Conservation (phyloP, 2,888 invertebrate species). For the Tanytarsus gracilentus region DNA sequence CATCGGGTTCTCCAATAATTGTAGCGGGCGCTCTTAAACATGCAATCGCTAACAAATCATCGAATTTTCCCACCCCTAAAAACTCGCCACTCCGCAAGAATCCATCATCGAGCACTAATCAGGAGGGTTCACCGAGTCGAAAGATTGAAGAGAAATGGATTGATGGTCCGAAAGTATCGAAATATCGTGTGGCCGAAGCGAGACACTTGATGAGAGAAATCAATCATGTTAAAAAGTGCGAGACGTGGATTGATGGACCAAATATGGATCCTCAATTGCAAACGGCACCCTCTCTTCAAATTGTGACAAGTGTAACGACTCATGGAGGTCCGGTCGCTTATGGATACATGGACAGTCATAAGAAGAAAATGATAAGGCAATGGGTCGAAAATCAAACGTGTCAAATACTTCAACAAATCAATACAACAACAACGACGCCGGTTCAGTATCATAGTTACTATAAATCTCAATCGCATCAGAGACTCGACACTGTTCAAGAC, state of each 20-base stretch:
- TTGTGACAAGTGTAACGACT: background rate
- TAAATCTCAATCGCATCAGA: constrained; percentile 14
- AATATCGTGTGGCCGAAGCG: constrained; percentile 72
- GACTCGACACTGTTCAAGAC: background rate
- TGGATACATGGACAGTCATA: constrained; percentile 86
- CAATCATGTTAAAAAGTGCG: constrained; percentile 66
- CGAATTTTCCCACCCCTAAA: constrained; percentile 48
- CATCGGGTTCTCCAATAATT: constrained; percentile 35
- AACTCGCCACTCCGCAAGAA: constrained; percentile 45
- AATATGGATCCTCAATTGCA: constrained; percentile 53
- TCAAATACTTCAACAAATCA: constrained; percentile 61
- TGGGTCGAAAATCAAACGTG: constrained; percentile 89
- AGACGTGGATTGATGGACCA: constrained; percentile 95
- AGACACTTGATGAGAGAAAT: constrained; percentile 70
- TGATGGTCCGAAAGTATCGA: constrained; percentile 85
- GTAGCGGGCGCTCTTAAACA: constrained; percentile 36
- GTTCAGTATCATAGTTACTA: constrained; percentile 19
- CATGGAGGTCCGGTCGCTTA: constrained; percentile 45
- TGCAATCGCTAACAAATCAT: constrained; percentile 35
- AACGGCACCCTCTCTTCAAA: constrained; percentile 9
- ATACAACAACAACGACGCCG: constrained; percentile 45
- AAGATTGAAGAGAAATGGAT: constrained; percentile 86
- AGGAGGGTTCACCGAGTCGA: constrained; percentile 40
- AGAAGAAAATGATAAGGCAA: constrained; percentile 85
- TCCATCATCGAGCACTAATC: constrained; percentile 37